phyloP scores from a whole-genome alignment of 2,888 invertebrate species.

The Sericinus montela region DNA sequence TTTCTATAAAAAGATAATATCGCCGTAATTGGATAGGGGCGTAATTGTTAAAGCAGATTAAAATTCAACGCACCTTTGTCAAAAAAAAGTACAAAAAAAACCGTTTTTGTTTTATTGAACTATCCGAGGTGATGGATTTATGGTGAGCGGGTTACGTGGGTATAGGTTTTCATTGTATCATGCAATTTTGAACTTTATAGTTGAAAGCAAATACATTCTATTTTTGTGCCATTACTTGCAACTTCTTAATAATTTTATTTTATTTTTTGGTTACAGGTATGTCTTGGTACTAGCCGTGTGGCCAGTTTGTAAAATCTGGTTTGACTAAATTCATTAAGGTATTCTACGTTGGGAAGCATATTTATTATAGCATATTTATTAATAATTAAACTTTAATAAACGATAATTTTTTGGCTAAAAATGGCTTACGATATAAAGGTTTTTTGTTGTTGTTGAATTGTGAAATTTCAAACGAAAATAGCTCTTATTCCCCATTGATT shows the following conservation, averaged over 20 bases:
- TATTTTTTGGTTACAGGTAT: constrained; percentile 30
- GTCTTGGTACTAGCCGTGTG: too few relatives aligned
- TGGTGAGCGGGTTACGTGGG: constrained; percentile 21
- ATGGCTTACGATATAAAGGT: too few relatives aligned
- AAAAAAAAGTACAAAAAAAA: constrained; percentile 23
- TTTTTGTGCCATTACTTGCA: constrained; percentile 3
- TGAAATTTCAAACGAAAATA: too few relatives aligned
- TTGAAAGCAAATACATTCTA: constrained; percentile 7
- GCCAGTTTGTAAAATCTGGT: neutral
- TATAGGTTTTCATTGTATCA: constrained; percentile 19
- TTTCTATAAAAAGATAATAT: constrained; percentile 35
- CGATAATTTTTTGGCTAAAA: too few relatives aligned
- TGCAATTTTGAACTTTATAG: constrained; percentile 15
- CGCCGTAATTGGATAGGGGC: constrained; percentile 45
- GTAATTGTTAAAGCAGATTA: constrained; percentile 47
- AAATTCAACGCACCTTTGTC: constrained; percentile 34
- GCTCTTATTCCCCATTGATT: too few relatives aligned
- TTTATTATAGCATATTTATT: too few relatives aligned
- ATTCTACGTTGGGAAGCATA: too few relatives aligned
- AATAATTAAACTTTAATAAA: too few relatives aligned
- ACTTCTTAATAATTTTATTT: constrained; percentile 18
- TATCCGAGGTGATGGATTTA: constrained; percentile 45
- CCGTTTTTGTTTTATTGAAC: constrained; percentile 39
- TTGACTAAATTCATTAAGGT: constrained; percentile 1
- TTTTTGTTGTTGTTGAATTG: too few relatives aligned